Evolutionary conservation across 2,797 vertebrate species (phyloP), one percentile per base, ranked within the genome.

Genomic region (Eptatretus atami): DNA sequence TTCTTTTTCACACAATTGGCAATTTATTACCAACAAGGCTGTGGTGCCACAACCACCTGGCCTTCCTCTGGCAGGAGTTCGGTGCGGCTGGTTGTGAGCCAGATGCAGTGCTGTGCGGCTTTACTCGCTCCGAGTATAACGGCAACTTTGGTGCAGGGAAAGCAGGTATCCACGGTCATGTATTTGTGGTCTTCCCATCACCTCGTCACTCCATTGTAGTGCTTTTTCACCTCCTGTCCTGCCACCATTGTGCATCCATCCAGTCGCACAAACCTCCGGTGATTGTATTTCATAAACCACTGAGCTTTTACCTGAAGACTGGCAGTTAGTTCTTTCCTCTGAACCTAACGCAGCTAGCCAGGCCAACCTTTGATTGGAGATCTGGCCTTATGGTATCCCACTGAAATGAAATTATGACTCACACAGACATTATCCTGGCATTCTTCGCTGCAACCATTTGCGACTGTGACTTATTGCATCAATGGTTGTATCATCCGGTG

Each of bases 41-140:
- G 52, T 14, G 31, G 19, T 52, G 53, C 63, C 53, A 9, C 53
- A n/a, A 31, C 9, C 44, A 24, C 6, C 31, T 44, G 31, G 31
- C 31, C 31, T 44, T 44, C 31, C 31, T 44, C 31, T 12, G 57
- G 10, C 57, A 61, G 57, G 57, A n/a, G 57, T 61, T 80, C 78
- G 73, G 81, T 98, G 67, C 86, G 88, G 71, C 79, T 78, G 53
- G 74, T 81, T 71, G 90, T 86, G 68, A 80, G 78, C 68, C 79
- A 82, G 77, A 78, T 73, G 72, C 78, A 83, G 83, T 88, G 80
- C 82, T 80, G 78, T 71, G 81, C 86, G 74, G 78, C 83, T 76
- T 87, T 82, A 78, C 83, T 95, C 79, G 81, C 83, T 67, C 83
- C 87, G 69, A 83, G 93, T 78, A 81, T 98, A 78, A 98, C 92